Evolutionary conservation across 2,113 vertebrate genomes (phyloP).

Genomic region (Phylloscopus trochilus): DNA sequence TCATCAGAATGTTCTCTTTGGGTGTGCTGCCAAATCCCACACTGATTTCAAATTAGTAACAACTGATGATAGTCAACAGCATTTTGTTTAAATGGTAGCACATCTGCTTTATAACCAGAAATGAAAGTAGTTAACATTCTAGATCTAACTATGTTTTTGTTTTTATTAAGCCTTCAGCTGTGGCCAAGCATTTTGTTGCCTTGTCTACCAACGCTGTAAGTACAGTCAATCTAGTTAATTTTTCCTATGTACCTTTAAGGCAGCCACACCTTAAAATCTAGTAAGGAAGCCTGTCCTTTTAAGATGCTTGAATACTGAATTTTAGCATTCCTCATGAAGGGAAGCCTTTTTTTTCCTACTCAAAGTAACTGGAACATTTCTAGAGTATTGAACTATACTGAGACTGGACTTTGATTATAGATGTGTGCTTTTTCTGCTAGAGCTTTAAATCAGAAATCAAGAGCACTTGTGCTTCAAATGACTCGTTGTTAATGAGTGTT

Average conservation of each 20-base stretch:
- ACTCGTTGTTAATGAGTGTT: background rate
- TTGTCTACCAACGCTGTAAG: slow-evolving; percentile 95
- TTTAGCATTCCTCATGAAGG: background rate
- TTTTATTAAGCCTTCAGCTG: slow-evolving; percentile 82
- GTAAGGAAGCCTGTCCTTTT: background rate
- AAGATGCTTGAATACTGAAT: background rate
- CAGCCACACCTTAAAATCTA: background rate
- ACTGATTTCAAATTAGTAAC: background rate
- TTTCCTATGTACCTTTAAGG: background rate
- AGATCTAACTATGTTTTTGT: background rate
- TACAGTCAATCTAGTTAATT: background rate
- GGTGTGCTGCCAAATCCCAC: background rate
- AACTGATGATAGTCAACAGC: background rate
- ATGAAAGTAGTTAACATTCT: background rate
- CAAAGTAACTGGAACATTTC: background rate
- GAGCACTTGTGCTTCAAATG: background rate
- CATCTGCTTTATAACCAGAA: background rate
- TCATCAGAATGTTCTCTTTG: background rate
- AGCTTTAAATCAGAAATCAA: background rate
- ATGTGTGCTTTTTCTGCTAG: background rate
- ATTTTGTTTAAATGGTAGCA: background rate
- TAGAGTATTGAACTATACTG: background rate
- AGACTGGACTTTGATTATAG: background rate
- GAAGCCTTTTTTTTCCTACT: background rate
- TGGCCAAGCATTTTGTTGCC: slow-evolving; percentile 97